These are phyloP conservation scores for Chelon labrosus DNA, from an alignment of 2,797 vertebrate species.

Conservation along the genomic window DNA sequence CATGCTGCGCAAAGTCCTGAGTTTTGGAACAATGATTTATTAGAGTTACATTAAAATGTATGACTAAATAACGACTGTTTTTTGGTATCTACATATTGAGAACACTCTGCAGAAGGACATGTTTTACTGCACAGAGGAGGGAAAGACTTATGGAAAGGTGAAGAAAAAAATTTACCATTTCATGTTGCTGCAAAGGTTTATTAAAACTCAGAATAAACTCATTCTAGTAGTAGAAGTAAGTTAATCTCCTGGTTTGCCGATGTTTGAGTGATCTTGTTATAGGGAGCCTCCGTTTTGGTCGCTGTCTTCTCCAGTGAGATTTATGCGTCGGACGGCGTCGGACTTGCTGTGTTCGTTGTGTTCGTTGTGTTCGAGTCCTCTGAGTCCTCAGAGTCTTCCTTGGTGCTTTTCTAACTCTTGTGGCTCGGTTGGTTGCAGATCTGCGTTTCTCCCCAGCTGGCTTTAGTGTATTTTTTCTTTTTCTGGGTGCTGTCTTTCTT, in stretches of 20 bases:
- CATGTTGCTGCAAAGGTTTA: constrained; percentile 32
- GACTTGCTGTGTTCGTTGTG: constrained; percentile 14
- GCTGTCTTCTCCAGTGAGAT: not conserved
- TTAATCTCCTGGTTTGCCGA: not conserved
- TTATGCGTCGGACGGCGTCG: not conserved
- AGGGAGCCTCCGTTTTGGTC: not conserved
- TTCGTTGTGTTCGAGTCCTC: not conserved
- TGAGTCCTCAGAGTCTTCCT: constrained; percentile 3
- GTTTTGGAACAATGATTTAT: constrained; percentile 6
- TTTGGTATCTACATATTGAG: constrained; percentile 15
- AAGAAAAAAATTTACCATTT: not conserved
- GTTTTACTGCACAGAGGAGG: not conserved
- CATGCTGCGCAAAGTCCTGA: not conserved
- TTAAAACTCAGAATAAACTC: not conserved
- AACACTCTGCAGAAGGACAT: not conserved
- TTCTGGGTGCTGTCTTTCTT: not conserved
- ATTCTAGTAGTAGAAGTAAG: not conserved
- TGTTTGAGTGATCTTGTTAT: not conserved
- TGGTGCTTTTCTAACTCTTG: not conserved
- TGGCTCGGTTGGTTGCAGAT: not conserved
- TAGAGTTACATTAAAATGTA: constrained; percentile 55
- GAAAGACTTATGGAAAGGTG: not conserved
- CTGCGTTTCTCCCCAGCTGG: constrained; percentile 1
- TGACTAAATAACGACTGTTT: constrained; percentile 20
- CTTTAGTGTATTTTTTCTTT: not conserved